A percentile compares a stretch with the other conserved stretches of the same genome.
phyloP scores from a whole-genome alignment of 1,140 invertebrate species.

The Branchinecta lynchi region DNA sequence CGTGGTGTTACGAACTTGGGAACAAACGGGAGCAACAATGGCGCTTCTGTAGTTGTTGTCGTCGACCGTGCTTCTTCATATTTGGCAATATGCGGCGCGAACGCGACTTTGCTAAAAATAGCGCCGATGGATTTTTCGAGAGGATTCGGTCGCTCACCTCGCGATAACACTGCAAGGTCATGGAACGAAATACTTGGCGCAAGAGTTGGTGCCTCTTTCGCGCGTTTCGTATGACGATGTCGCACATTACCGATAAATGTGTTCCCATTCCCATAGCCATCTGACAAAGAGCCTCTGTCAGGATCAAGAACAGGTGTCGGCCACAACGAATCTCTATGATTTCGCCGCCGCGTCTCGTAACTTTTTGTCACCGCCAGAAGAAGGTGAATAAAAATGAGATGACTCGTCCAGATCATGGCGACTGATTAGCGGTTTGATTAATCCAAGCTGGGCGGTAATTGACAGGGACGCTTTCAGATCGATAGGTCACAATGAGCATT shows the following conservation, averaged over 20 bases:
- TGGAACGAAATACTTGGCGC: constrained; percentile 17
- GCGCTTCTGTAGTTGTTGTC: neutral
- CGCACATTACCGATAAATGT: neutral
- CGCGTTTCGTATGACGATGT: neutral
- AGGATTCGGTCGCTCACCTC: constrained; percentile 20
- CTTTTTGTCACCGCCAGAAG: constrained; percentile 2
- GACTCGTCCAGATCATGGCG: neutral
- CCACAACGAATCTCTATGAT: neutral
- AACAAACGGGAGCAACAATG: neutral
- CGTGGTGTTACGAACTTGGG: neutral
- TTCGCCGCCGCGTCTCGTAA: neutral
- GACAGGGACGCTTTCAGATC: neutral
- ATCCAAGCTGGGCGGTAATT: neutral
- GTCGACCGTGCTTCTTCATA: neutral
- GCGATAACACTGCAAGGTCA: constrained; percentile 22
- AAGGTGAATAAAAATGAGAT: neutral
- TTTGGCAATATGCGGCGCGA: constrained; percentile 31
- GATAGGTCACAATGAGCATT: neutral
- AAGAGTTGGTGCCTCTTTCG: constrained; percentile 12
- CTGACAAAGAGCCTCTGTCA: neutral
- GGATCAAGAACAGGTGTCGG: neutral
- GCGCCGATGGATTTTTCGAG: constrained; percentile 46
- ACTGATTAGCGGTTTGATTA: constrained; percentile 4
- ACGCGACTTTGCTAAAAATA: constrained; percentile 48
- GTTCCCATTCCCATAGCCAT: neutral